Evolutionary conservation across 2,113 vertebrate genomes (phyloP).

Genomic region (Dolichallabes microphthalmus): DNA sequence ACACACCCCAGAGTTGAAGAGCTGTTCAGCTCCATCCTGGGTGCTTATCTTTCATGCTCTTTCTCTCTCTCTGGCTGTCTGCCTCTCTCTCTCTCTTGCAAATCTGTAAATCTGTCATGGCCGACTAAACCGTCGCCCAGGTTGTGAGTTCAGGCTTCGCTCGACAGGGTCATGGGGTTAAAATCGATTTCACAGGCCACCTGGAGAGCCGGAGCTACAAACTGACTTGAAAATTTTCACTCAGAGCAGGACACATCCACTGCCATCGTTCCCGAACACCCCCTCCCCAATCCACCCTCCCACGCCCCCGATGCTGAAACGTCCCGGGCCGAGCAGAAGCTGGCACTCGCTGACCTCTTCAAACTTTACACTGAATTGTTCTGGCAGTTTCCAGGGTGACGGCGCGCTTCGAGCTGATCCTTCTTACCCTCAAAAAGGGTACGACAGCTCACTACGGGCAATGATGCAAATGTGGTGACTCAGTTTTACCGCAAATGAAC

Average conservation of each 20-base stretch:
- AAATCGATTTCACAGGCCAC: slow-evolving; percentile 98
- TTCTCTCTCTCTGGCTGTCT: slow-evolving; percentile 6
- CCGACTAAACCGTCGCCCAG: slow-evolving; percentile 86
- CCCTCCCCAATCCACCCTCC: slow-evolving; percentile 43
- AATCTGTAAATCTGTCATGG: slow-evolving; percentile 86
- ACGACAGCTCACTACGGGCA: slow-evolving; percentile 55
- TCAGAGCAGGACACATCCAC: slow-evolving; percentile 83
- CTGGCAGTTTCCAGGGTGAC: slow-evolving; percentile 99
- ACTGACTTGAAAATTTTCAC: slow-evolving; percentile 99
- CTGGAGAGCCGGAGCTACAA: slow-evolving; percentile 92
- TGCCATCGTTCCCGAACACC: slow-evolving; percentile 74
- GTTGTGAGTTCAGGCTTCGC: slow-evolving; percentile 80
- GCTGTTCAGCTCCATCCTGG: slow-evolving; percentile 71
- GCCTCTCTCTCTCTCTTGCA: slow-evolving; percentile 9
- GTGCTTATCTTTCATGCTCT: slow-evolving; percentile 28
- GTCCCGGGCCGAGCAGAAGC: slow-evolving; percentile 74
- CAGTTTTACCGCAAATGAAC: slow-evolving; percentile 28
- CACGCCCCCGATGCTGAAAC: slow-evolving; percentile 53
- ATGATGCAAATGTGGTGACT: slow-evolving; percentile 55
- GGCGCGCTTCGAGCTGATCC: slow-evolving; percentile 94
- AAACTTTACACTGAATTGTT: slow-evolving; percentile 99
- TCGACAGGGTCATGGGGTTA: slow-evolving; percentile 95
- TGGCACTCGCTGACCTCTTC: slow-evolving; percentile 91
- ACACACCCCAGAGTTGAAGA: slow-evolving; percentile 71
- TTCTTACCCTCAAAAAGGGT: slow-evolving; percentile 82